Evolutionary conservation across 2,113 vertebrate genomes (phyloP), one percentile per base, ranked within the genome.

Genomic region (Hippocampus guttulatus): DNA sequence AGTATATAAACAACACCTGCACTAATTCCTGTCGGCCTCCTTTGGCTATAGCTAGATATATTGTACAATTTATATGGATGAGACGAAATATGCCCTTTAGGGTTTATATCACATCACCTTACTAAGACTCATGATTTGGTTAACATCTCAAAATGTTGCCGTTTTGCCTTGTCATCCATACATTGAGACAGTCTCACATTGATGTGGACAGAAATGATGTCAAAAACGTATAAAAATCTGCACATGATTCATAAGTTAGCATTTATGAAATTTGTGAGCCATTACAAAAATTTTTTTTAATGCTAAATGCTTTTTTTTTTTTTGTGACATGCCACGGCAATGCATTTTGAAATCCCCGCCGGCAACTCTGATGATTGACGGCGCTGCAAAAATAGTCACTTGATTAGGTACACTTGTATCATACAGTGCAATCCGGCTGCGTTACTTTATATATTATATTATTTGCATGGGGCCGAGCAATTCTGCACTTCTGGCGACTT

Each of bases 41-140:
- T 58, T 73, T 75, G 75, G 81, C 70, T 83, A 69, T 64, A 83
- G 84, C 74, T 64, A 38, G 33, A 55, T 69, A 67, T 20, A 64
- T 12, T 65, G 67, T 18, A 68, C 21, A 64, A 79, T 79, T 18
- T 11, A 69, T 43, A 61, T 80, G 71, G 57, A 77, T 68, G 21
- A 77, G 60, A 43, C 67, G 66, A 68, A 73, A 65, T 58, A 70
- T 62, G 64, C 65, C 63, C 51, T 68, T 70, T 54, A 70, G 57
- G 10, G 61, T 73, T 65, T 81, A 79, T 73, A 75, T 68, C 73
- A 65, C 76, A 57, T 68, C 68, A 75, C 71, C 60, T 52, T 68
- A 8, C 54, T 61, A 61, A 67, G 27, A 61, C 25, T 23, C n/a
- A 54, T 76, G 21, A 45, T 66, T 60, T 45, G 27, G 25, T 21